Evolutionary conservation across 2,113 vertebrate species (phyloP).

Genomic region (Hemibagrus wyckioides): DNA sequence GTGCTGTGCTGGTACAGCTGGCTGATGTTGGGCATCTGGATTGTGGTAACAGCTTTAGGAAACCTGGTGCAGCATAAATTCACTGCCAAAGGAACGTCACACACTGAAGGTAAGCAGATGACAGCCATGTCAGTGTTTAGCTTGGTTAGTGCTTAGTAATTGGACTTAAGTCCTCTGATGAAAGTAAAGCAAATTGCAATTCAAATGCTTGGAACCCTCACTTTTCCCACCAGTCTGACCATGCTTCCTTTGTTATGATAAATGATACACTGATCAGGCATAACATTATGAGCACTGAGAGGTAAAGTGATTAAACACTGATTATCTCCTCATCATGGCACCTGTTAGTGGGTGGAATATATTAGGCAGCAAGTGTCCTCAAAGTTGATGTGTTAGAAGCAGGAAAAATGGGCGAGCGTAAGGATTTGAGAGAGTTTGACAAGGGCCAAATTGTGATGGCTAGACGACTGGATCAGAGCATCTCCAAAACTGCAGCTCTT

Average conservation of each 20-base stretch:
- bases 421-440: no score
- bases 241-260: neutral
- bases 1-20: conserved; percentile 86
- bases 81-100: conserved; percentile 73
- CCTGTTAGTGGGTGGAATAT: no score
- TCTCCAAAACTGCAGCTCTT: no score
- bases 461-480: no score
- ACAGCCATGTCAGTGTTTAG: neutral
- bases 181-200: neutral
- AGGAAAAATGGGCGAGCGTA: no score
- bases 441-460: no score
- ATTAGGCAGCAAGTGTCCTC: no score
- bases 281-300: no score
- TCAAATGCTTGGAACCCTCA: neutral
- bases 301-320: no score
- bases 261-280: no score
- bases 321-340: no score
- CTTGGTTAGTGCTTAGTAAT: neutral
- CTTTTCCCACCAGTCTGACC: neutral
- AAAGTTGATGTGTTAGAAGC: no score
- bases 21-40: conserved; percentile 78
- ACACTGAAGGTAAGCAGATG: conserved; percentile 70
- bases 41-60: conserved; percentile 72
- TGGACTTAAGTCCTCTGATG: neutral
- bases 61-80: conserved; percentile 81